Conservation (phyloP, 2,113 vertebrate species). For the Danionella cerebrum region DNA sequence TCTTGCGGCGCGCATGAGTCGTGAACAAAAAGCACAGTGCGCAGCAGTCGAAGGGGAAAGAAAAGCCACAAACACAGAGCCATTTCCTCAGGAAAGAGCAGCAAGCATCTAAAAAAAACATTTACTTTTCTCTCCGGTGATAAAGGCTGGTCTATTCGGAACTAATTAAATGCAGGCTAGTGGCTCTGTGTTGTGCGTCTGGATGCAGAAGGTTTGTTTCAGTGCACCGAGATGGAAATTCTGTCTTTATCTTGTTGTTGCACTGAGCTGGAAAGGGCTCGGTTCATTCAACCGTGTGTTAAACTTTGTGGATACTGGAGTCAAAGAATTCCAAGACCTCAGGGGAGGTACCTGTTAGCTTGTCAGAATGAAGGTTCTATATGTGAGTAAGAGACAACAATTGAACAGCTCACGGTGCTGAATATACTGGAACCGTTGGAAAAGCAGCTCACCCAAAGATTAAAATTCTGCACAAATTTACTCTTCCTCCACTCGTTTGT, state of each 20-base stretch:
- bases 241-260: background rate
- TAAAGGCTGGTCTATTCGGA: constrained; percentile 1
- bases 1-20: background rate
- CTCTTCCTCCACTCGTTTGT: too few relatives aligned
- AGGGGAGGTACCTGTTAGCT: background rate
- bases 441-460: too few relatives aligned
- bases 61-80: background rate
- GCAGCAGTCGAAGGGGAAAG: constrained; percentile 7
- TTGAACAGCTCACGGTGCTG: background rate
- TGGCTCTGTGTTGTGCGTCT: background rate
- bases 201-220: constrained; percentile 7
- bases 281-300: background rate
- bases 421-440: background rate
- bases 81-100: constrained; percentile 4
- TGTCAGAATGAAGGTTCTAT: background rate
- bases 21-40: background rate
- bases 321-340: constrained; percentile 5
- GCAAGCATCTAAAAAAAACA: background rate
- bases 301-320: background rate
- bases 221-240: background rate
- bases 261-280: constrained; percentile 37
- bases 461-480: too few relatives aligned
- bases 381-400: background rate
- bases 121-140: constrained; percentile 5
- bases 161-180: constrained; percentile 15